These are phyloP conservation scores for Periophthalmus modestus DNA, from an alignment of 2,113 vertebrate species.

Conservation along the genomic window DNA sequence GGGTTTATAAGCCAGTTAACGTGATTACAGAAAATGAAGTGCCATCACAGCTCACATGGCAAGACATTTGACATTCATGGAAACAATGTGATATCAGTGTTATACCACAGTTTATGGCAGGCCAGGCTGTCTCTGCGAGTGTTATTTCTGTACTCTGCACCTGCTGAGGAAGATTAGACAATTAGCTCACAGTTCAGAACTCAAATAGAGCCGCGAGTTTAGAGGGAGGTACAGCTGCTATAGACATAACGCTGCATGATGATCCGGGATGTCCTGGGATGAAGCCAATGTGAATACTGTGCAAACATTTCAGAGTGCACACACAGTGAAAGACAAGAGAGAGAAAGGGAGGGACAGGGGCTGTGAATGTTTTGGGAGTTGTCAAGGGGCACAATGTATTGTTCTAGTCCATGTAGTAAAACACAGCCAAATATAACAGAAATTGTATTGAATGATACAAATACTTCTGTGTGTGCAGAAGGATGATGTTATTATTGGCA, in stretches of 20 bases:
- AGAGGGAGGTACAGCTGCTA: slow-evolving; percentile 45
- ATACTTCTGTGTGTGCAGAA: too few species aligned
- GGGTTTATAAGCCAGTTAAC: neutral
- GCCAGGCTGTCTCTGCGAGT: neutral
- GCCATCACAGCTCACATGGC: neutral
- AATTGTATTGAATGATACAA: too few species aligned
- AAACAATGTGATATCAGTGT: slow-evolving; percentile 41
- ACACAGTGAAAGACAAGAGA: neutral
- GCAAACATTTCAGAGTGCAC: neutral
- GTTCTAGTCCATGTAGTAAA: too few species aligned
- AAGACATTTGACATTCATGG: neutral
- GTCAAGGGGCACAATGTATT: too few species aligned
- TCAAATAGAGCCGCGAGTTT: slow-evolving; percentile 23
- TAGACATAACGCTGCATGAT: neutral
- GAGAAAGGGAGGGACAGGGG: neutral
- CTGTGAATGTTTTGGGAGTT: too few species aligned
- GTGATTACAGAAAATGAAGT: neutral
- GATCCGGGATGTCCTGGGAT: neutral
- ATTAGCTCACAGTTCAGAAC: slow-evolving; percentile 45
- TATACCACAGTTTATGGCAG: neutral
- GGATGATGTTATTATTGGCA: too few species aligned
- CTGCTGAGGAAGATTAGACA: slow-evolving; percentile 55
- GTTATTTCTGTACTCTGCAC: slow-evolving; percentile 52
- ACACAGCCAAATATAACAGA: too few species aligned
- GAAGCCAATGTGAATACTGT: neutral